phyloP scores from a whole-genome alignment of 2,888 invertebrate species.

The Nomada fucata region DNA sequence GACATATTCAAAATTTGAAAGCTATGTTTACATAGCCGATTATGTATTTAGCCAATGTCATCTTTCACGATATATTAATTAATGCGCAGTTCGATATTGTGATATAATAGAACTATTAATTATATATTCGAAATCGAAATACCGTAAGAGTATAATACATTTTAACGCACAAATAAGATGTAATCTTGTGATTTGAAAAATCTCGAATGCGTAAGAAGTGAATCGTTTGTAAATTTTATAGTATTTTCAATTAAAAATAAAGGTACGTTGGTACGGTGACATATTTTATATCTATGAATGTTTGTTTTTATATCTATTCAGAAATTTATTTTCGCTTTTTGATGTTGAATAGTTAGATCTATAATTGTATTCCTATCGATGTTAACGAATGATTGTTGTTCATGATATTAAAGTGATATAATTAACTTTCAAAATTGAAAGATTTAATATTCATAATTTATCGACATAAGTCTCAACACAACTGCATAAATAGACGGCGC shows the following conservation, averaged over 20 bases:
- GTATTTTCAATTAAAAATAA: background rate
- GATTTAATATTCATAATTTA: too few relatives aligned
- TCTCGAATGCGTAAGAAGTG: background rate
- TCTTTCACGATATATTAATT: slow-evolving; percentile 12
- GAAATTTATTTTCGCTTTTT: too few relatives aligned
- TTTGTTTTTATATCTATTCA: too few relatives aligned
- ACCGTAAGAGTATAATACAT: slow-evolving; percentile 57
- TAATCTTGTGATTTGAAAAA: slow-evolving; percentile 18
- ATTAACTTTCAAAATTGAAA: too few relatives aligned
- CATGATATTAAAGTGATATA: too few relatives aligned
- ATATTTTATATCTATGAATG: background rate
- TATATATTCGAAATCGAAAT: slow-evolving; percentile 69
- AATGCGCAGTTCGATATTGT: slow-evolving; percentile 8
- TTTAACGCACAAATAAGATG: slow-evolving; percentile 54
- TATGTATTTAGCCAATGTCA: background rate
- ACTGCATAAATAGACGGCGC: too few relatives aligned
- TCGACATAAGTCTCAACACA: too few relatives aligned
- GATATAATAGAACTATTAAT: slow-evolving; percentile 69
- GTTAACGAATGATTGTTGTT: too few relatives aligned
- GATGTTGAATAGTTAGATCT: too few relatives aligned
- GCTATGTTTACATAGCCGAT: background rate
- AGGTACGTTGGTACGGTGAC: background rate
- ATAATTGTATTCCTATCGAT: too few relatives aligned
- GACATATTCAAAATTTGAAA: background rate
- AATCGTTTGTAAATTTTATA: background rate